Percentiles rank a stretch among this genome's conserved stretches.
These are phyloP conservation scores for Sebastolobus altivelis DNA, from an alignment of 2,797 vertebrate species.

Conservation along the genomic window DNA sequence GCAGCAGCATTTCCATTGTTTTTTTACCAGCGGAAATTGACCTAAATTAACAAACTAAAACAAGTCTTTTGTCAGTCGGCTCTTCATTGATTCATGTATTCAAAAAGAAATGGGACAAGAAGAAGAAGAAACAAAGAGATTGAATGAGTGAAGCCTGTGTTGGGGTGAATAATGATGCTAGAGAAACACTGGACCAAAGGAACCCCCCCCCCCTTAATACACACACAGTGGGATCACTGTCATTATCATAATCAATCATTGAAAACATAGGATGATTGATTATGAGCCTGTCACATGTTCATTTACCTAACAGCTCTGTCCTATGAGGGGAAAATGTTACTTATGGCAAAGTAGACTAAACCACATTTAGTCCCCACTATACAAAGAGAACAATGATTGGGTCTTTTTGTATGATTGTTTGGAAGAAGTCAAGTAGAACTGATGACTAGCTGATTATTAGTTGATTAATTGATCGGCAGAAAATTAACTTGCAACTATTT, in stretches of 20 bases:
- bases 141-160: constrained; percentile 6
- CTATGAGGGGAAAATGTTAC: neutral
- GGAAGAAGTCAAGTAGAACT: neutral
- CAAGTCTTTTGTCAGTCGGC: neutral
- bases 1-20: neutral
- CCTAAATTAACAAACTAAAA: neutral
- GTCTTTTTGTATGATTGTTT: neutral
- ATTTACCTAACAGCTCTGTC: neutral
- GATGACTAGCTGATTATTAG: neutral
- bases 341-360: neutral
- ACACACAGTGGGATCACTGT: constrained; percentile 16
- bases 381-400: neutral
- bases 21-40: neutral
- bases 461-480: neutral
- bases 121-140: constrained; percentile 26
- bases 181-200: constrained; percentile 1
- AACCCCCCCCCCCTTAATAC: neutral
- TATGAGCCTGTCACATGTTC: constrained; percentile 35
- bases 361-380: neutral
- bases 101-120: constrained; percentile 20
- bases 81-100: neutral
- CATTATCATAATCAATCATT: constrained; percentile 62
- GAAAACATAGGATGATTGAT: constrained; percentile 39
- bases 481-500: neutral
- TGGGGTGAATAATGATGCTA: constrained; percentile 31